Evolutionary conservation across 2,888 invertebrate species (phyloP), one percentile per base, ranked within the genome.

Genomic region (Mesorhabditis belari): DNA sequence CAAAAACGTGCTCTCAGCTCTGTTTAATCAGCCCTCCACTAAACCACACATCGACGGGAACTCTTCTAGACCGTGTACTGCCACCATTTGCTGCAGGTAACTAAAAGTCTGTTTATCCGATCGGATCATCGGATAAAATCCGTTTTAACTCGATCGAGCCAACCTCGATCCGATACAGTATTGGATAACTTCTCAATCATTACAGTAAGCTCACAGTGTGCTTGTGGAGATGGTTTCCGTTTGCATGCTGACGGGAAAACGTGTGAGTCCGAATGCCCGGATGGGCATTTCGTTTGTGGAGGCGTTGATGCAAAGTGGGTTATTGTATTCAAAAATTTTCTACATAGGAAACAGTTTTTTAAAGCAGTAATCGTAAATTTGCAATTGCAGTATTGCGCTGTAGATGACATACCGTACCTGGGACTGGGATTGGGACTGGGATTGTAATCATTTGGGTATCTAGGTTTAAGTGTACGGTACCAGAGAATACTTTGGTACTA

Each of bases 1-100:
- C 55, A 26, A 61, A 62, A 0, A 84, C 85, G 0, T 96, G 96
- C 79, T 88, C 89, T 72, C 95, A 96, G 79, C 84, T 96, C 4
- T 98, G 96, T 81, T 84, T 98, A 26, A 84, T 96, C 29, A 66
- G 60, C 91, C 62, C 44, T 9, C 44, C 44, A 35, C 12, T n/a
- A 9, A 35, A 35, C 2, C 12, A n/a, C 44, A 35, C 44, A 1
- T 35, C 44, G 44, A 9, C 44, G 44, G n/a, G n/a, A n/a, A n/a
- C n/a, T n/a, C n/a, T 35, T 2, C 44, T n/a, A n/a, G 44, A 9
- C 12, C 44, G 12, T 35, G 44, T 9, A 35, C 44, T 35, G 1
- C 44, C 44, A 35, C 44, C 44, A 35, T 35, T 35, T n/a, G 12
- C 44, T 17, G 44, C 44, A 35, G 44, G 44, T 35, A 35, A 2